Percentiles rank a stretch among this genome's conserved stretches.
phyloP scores from a whole-genome alignment of 2,797 vertebrate genomes.

The Cetoscarus ocellatus region DNA sequence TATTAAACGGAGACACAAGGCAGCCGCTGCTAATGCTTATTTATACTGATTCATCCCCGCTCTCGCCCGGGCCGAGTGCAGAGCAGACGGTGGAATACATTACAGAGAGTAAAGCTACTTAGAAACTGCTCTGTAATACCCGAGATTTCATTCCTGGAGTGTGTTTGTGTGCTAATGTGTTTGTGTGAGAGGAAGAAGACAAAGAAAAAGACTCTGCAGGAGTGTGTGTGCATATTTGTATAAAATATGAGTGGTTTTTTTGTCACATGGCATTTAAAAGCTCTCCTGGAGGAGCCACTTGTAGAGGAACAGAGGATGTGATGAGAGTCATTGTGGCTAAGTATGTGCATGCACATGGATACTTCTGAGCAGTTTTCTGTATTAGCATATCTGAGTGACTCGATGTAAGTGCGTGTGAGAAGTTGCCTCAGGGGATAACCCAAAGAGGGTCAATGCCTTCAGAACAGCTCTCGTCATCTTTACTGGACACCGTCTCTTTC shows the following conservation, averaged over 20 bases:
- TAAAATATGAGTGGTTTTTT: background rate
- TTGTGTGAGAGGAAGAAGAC: slow-evolving; percentile 2
- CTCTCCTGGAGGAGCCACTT: background rate
- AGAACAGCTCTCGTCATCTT: slow-evolving; percentile 58
- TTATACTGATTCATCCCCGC: slow-evolving; percentile 42
- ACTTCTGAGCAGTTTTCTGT: background rate
- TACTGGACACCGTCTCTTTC: slow-evolving; percentile 31
- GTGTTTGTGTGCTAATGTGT: slow-evolving; percentile 16
- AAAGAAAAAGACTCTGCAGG: background rate
- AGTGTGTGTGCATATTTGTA: background rate
- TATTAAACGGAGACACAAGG: slow-evolving; percentile 37
- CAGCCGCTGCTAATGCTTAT: slow-evolving; percentile 29
- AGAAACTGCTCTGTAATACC: slow-evolving; percentile 43
- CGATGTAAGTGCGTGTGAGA: background rate
- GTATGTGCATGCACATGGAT: background rate
- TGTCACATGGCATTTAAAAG: slow-evolving; percentile 2
- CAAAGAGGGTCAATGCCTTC: slow-evolving; percentile 48
- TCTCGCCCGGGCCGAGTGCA: slow-evolving; percentile 18
- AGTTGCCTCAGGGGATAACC: slow-evolving; percentile 33
- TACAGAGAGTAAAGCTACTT: slow-evolving; percentile 52
- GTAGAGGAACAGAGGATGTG: background rate
- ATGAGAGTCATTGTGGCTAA: slow-evolving; percentile 1
- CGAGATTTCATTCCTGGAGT: slow-evolving; percentile 16
- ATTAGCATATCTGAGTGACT: background rate
- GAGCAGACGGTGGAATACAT: slow-evolving; percentile 45